Base-by-base conservation (phyloP, 2,797 vertebrate genomes). In the Pangasius krempfi region DNA sequence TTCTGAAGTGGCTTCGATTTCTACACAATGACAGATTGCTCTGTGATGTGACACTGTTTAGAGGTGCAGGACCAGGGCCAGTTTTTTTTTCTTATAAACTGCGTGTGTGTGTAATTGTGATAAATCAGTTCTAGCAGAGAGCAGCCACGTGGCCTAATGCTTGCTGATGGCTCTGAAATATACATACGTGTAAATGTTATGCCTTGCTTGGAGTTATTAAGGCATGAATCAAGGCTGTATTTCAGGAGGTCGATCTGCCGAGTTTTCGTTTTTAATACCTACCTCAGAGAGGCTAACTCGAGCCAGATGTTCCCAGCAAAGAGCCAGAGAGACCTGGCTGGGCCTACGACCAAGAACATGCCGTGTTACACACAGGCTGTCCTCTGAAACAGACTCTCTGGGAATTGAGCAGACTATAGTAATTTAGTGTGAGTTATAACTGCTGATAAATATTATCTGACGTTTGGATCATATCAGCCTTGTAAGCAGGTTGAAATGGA, bases 181-280 rank as follows among this genome's bases (percentile, higher is more conserved):
- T 93, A 93, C 92, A 92, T 93, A 90, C 92, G 93, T 93, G 93
- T 92, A 93, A 96, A 95, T 94, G 94, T 93, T 94, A 94, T 94
- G 94, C 93, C 93, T 94, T 91, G 89, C 95, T 95, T 95, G 94
- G 94, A 95, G 94, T 94, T 95, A 95, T 96, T 96, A 95, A 94
- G 94, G 85, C 92, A 92, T 93, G 94, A 95, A 95, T 95, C 95
- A 95, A 94, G 91, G 94, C 94, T 90, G 92, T 93, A 93, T 95
- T 96, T 95, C 93, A 94, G 94, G 76, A 90, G 70, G 89, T 75
- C 91, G 93, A 93, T 95, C 94, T 60, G 58, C 87, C 27, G 90
- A 93, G 95, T 94, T 94, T 95, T 94, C 94, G 94, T 93, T 90
- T 94, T 94, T 94, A 94, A 93, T 94, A 94, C 93, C 95, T 94